A percentile compares a stretch with the other conserved stretches of the same genome.
These are phyloP conservation scores for Vulpes lagopus DNA, from an alignment of 2,113 vertebrate genomes.

Conservation along the genomic window DNA sequence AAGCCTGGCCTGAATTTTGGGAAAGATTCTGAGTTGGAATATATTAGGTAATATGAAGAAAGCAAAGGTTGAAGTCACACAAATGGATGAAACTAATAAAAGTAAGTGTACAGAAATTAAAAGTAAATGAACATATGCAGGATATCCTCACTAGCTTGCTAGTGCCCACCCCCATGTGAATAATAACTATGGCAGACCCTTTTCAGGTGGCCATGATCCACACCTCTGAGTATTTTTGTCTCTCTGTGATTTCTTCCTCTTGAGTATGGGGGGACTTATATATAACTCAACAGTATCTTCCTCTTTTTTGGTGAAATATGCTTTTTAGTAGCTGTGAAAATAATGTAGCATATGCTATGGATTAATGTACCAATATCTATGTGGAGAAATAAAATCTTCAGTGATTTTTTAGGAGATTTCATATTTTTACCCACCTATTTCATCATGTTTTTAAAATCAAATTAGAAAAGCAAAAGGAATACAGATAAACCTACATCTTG, in stretches of 20 bases:
- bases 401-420: not conserved
- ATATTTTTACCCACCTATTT: not conserved
- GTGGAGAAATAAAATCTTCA: not conserved
- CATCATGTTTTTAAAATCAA: not conserved
- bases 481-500: not conserved
- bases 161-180: fast-evolving
- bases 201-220: not conserved
- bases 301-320: not conserved
- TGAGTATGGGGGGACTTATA: not conserved
- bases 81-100: not conserved
- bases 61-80: not conserved
- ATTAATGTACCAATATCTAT: not conserved
- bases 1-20: not conserved
- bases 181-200: fast-evolving
- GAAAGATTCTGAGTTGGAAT: not conserved
- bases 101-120: not conserved
- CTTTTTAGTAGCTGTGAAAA: not conserved
- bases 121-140: not conserved
- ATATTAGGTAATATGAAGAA: not conserved
- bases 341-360: not conserved
- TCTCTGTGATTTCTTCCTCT: not conserved
- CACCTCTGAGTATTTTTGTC: fast-evolving
- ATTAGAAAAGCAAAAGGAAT: not conserved
- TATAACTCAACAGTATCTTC: not conserved
- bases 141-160: not conserved